These are phyloP conservation scores for Dolichallabes microphthalmus DNA, from an alignment of 2,113 vertebrate species.

Conservation along the genomic window DNA sequence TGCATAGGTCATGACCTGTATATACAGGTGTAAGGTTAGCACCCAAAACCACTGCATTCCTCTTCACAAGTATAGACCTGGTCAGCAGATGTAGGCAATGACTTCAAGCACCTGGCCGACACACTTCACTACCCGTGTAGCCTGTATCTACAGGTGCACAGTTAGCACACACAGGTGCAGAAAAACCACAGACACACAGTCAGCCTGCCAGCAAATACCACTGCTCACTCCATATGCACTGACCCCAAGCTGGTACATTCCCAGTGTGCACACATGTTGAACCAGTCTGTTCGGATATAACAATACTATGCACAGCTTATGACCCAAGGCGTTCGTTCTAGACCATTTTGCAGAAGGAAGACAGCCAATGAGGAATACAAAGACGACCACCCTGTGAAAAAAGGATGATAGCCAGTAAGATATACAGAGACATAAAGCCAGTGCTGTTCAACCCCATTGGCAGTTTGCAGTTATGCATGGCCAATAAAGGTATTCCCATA, in stretches of 20 bases:
- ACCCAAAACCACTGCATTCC: not conserved
- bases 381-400: constrained; percentile 31
- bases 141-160: constrained; percentile 24
- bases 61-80: constrained; percentile 32
- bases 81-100: constrained; percentile 39
- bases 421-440: constrained; percentile 33
- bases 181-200: constrained; percentile 13
- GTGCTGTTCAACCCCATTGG: constrained; percentile 39
- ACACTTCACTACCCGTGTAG: constrained; percentile 33
- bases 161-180: constrained; percentile 34
- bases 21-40: constrained; percentile 20
- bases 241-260: constrained; percentile 30
- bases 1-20: constrained; percentile 25
- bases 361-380: constrained; percentile 20
- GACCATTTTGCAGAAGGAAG: constrained; percentile 25
- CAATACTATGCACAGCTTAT: constrained; percentile 22
- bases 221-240: constrained; percentile 30
- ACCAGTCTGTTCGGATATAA: constrained; percentile 36
- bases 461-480: constrained; percentile 25
- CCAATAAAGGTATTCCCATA: constrained; percentile 27
- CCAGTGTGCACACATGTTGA: constrained; percentile 30
- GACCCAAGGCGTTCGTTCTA: constrained; percentile 20
- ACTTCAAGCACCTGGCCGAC: constrained; percentile 43
- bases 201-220: constrained; percentile 16
- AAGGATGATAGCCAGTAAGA: constrained; percentile 39